These are phyloP conservation scores for Hirtodrosophila trivittata DNA, from an alignment of 2,888 invertebrate species.

Conservation along the genomic window DNA sequence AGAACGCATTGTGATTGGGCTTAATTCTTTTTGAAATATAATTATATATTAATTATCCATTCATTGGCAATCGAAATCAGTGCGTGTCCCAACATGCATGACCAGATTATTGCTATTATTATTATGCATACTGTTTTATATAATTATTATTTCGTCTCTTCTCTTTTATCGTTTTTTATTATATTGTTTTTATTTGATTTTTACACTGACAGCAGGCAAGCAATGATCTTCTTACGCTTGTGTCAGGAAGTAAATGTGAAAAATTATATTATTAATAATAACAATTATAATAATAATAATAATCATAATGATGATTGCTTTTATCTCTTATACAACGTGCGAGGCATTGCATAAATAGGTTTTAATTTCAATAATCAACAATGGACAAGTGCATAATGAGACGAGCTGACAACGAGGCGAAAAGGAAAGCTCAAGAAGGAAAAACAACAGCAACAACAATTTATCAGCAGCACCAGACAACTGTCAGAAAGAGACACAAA, in stretches of 20 bases:
- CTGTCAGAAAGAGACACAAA: conserved; percentile 16
- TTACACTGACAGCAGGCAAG: conserved; percentile 43
- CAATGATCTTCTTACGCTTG: conserved; percentile 21
- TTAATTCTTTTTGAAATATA: conserved; percentile 39
- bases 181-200: conserved; percentile 45
- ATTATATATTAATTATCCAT: conserved; percentile 70
- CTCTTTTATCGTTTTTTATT: conserved; percentile 8
- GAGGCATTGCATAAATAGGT: conserved; percentile 67
- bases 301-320: conserved; percentile 57
- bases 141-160: conserved; percentile 28
- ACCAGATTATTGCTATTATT: conserved; percentile 58
- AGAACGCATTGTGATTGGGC: conserved; percentile 7
- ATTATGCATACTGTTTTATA: conserved; percentile 29
- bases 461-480: conserved; percentile 54
- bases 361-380: conserved; percentile 75
- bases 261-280: conserved; percentile 44
- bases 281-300: conserved; percentile 41
- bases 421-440: conserved; percentile 5
- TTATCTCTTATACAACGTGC: conserved; percentile 36
- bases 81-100: conserved; percentile 43
- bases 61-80: conserved; percentile 61
- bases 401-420: conserved; percentile 62
- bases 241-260: conserved; percentile 55
- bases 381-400: conserved; percentile 75
- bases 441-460: conserved; percentile 37